Evolutionary conservation across 2,888 invertebrate genomes (phyloP).

Genomic region (Coelinius sp.): DNA sequence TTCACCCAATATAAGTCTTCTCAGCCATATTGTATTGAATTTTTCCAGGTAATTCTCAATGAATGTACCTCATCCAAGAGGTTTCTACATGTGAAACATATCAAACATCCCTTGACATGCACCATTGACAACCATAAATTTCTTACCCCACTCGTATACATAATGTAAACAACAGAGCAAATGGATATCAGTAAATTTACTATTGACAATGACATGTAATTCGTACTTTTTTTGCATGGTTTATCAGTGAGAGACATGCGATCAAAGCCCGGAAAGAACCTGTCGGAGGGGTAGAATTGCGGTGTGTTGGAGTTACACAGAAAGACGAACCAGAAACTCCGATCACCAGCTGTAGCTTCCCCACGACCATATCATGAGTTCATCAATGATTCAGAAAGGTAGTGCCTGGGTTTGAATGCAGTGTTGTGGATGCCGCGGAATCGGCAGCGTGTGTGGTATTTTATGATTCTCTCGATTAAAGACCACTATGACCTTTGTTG

Average conservation of each 20-base stretch:
- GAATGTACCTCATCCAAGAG: not conserved
- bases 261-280: constrained; percentile 32
- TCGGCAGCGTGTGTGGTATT: constrained; percentile 40
- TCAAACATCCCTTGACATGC: not conserved
- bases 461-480: not conserved
- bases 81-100: not conserved
- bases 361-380: constrained; percentile 65
- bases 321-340: constrained; percentile 47
- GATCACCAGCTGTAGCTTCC: constrained; percentile 64
- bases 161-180: constrained; percentile 46
- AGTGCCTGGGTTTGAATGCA: constrained; percentile 8
- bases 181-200: constrained; percentile 53
- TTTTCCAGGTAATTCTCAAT: not conserved
- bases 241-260: constrained; percentile 51
- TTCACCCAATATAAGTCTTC: not conserved
- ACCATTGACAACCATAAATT: not conserved
- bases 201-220: constrained; percentile 51
- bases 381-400: constrained; percentile 66
- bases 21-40: not conserved
- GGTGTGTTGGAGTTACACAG: constrained; percentile 16
- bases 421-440: constrained; percentile 57
- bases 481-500: not conserved
- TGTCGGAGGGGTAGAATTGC: constrained; percentile 23
- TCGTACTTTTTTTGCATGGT: constrained; percentile 53
- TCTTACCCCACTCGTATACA: constrained; percentile 23